These are phyloP conservation scores for Spialia ferax DNA, from an alignment of 2,888 invertebrate species.

Conservation along the genomic window DNA sequence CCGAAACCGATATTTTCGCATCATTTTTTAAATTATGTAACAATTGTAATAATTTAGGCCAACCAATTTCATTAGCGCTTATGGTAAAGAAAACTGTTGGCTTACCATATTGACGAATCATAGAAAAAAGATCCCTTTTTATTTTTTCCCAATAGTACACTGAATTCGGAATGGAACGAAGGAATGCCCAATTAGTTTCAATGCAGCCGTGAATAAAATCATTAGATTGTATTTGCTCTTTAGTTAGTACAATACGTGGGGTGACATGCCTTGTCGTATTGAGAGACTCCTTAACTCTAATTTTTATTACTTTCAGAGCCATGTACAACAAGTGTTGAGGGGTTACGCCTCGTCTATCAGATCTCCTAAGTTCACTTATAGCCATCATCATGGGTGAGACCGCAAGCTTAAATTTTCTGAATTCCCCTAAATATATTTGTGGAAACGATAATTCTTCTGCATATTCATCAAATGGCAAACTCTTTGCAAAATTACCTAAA, in stretches of 20 bases:
- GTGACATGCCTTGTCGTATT: too few species aligned
- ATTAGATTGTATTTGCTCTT: too few species aligned
- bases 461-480: constrained; percentile 35
- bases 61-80: constrained; percentile 64
- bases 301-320: constrained; percentile 50
- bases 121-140: constrained; percentile 65
- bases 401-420: constrained; percentile 46
- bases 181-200: too few species aligned
- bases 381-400: constrained; percentile 53
- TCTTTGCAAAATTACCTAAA: constrained; percentile 48
- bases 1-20: not conserved
- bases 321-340: constrained; percentile 56
- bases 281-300: too few species aligned
- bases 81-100: constrained; percentile 65
- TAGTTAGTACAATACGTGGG: too few species aligned
- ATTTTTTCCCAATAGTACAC: constrained; percentile 58
- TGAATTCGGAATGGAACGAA: too few species aligned
- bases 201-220: too few species aligned
- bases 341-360: constrained; percentile 55
- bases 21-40: constrained; percentile 13
- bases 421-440: constrained; percentile 55
- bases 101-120: constrained; percentile 63
- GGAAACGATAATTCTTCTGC: constrained; percentile 43
- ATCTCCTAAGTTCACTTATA: constrained; percentile 54
- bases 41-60: constrained; percentile 51